Percentiles rank a stretch among this genome's conserved stretches.
Evolutionary conservation across 2,888 invertebrate species (phyloP).

Genomic region (Dasypolia templi): DNA sequence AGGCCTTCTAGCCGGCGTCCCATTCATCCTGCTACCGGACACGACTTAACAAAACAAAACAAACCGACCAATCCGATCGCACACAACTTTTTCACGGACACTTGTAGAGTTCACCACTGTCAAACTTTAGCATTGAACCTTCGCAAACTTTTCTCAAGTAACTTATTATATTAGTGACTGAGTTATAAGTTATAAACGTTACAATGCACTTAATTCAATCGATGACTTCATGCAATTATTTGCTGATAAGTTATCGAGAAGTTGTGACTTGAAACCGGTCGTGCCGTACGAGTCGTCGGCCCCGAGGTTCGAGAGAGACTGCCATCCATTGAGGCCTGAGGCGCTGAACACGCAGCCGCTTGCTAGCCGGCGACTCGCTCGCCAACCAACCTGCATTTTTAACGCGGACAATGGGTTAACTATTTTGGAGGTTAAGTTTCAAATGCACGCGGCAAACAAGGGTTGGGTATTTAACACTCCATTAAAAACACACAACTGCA

Average conservation of each 20-base stretch:
- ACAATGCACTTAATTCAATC: slow-evolving; percentile 82
- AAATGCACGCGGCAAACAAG: slow-evolving; percentile 70
- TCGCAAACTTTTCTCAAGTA: slow-evolving; percentile 54
- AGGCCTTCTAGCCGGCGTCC: slow-evolving; percentile 86
- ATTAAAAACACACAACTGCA: slow-evolving; percentile 12
- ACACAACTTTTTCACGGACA: slow-evolving; percentile 88
- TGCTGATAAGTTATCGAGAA: slow-evolving; percentile 87
- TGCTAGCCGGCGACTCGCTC: slow-evolving; percentile 62
- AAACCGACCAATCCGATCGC: slow-evolving; percentile 79
- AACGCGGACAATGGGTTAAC: slow-evolving; percentile 82
- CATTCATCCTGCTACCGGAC: slow-evolving; percentile 85
- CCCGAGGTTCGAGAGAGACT: slow-evolving; percentile 81
- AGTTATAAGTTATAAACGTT: slow-evolving; percentile 52
- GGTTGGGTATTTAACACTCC: slow-evolving; percentile 34
- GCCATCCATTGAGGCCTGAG: slow-evolving; percentile 38
- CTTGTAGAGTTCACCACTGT: slow-evolving; percentile 84
- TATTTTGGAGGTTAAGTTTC: slow-evolving; percentile 87
- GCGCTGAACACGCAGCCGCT: slow-evolving; percentile 11
- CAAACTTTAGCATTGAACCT: slow-evolving; percentile 78
- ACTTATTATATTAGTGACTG: slow-evolving; percentile 44
- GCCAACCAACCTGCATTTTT: slow-evolving; percentile 82
- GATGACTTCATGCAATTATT: slow-evolving; percentile 89
- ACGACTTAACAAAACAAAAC: slow-evolving; percentile 79
- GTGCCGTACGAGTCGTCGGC: slow-evolving; percentile 76
- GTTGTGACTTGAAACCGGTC: slow-evolving; percentile 64